phyloP scores from a whole-genome alignment of 92 coral and sea anemone species.

The Palythoa caribaeorum region DNA sequence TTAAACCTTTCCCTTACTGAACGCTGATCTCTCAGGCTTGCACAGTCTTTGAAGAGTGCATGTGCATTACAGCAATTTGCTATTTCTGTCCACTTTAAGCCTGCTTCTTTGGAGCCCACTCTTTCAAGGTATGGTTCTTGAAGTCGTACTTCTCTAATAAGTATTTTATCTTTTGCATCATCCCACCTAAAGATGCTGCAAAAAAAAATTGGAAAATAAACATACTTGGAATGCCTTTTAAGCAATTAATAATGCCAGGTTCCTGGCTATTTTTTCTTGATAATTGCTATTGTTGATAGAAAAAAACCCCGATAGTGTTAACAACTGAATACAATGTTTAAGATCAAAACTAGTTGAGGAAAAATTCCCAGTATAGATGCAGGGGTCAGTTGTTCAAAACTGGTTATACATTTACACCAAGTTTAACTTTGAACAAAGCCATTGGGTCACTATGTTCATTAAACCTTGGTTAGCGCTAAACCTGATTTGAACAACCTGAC shows the following conservation, averaged over 20 bases:
- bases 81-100: constrained; percentile 35
- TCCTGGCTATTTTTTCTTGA: constrained; percentile 7
- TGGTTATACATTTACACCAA: neutral
- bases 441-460: constrained; percentile 1
- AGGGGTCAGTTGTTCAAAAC: constrained; percentile 7
- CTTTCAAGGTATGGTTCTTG: constrained; percentile 28
- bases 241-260: constrained; percentile 7
- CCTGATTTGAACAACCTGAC: constrained; percentile 16
- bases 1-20: constrained; percentile 46
- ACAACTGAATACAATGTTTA: constrained; percentile 6
- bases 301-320: neutral
- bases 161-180: constrained; percentile 33
- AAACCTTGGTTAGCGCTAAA: neutral
- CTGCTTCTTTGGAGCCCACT: constrained; percentile 40
- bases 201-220: constrained; percentile 1
- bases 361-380: neutral
- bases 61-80: neutral
- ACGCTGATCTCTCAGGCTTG: constrained; percentile 33
- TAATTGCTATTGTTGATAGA: constrained; percentile 2
- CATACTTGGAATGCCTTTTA: neutral
- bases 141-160: constrained; percentile 29
- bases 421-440: neutral
- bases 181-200: constrained; percentile 34
- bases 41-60: neutral
- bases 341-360: constrained; percentile 3